These are phyloP conservation scores for Alouatta palliata DNA, from an alignment of 2,113 vertebrate species.

Conservation along the genomic window DNA sequence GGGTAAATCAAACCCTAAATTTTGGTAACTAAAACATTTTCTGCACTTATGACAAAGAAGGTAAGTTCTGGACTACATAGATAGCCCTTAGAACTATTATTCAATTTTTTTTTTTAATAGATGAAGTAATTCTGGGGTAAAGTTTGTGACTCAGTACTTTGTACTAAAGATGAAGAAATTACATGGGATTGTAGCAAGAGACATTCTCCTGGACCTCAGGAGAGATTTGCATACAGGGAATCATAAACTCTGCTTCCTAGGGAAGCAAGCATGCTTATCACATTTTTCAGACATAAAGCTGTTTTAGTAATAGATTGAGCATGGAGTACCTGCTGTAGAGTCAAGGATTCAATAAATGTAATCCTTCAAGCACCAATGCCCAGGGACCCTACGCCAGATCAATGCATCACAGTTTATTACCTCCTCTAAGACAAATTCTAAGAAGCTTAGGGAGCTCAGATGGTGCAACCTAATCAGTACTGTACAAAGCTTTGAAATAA, in stretches of 20 bases:
- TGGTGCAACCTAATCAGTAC: conserved; percentile 38
- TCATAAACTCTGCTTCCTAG: neutral
- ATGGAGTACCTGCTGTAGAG: neutral
- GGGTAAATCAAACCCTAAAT: neutral
- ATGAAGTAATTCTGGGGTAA: neutral
- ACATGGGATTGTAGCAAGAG: neutral
- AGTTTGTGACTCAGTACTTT: neutral
- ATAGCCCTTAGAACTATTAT: neutral
- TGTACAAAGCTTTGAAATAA: conserved; percentile 53
- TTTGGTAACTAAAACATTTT: neutral
- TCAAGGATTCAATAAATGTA: conserved; percentile 24
- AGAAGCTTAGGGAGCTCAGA: conserved; percentile 13
- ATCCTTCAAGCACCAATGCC: conserved; percentile 34
- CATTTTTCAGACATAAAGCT: conserved; percentile 9
- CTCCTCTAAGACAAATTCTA: conserved; percentile 62
- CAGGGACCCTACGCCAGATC: conserved; percentile 32
- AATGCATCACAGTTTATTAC: conserved; percentile 58
- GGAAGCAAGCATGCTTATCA: neutral
- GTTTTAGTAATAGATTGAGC: neutral
- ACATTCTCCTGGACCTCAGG: neutral
- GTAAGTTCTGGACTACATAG: neutral
- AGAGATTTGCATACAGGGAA: neutral
- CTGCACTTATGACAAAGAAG: neutral
- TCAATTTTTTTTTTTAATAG: neutral
- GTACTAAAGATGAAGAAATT: conserved; percentile 3